Percentiles rank a stretch among this genome's conserved stretches.
phyloP scores from a whole-genome alignment of 2,113 vertebrate genomes.

The Crotalus helleri region DNA sequence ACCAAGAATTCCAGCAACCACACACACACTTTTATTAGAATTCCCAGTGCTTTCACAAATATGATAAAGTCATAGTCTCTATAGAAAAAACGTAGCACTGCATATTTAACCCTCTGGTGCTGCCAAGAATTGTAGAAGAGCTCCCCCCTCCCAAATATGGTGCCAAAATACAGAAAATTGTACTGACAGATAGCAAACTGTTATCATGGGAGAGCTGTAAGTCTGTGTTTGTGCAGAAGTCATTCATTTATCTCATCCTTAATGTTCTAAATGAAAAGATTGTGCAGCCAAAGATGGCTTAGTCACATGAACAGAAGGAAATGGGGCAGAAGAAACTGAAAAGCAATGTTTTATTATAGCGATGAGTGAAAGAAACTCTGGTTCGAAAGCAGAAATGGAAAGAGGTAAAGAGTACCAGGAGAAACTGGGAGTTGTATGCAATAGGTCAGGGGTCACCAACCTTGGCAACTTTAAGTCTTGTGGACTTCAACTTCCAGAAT shows the following conservation, averaged over 20 bases:
- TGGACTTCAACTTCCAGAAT: too few species aligned
- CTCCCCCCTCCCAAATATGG: neutral
- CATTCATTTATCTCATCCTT: neutral
- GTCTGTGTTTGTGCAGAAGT: neutral
- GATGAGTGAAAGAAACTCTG: neutral
- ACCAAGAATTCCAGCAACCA: conserved; percentile 59
- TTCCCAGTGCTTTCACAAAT: conserved; percentile 32
- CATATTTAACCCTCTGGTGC: conserved; percentile 4
- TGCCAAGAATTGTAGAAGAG: neutral
- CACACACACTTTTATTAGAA: conserved; percentile 60
- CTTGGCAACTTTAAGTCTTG: too few species aligned
- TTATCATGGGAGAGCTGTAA: neutral
- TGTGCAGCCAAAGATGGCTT: neutral
- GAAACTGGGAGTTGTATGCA: neutral
- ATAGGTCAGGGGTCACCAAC: neutral
- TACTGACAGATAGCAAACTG: neutral
- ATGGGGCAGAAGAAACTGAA: neutral
- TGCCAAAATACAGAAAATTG: neutral
- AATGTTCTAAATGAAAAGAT: neutral
- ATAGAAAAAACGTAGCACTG: conserved; percentile 23
- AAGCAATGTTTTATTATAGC: neutral
- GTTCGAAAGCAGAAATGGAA: neutral
- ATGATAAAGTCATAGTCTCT: conserved; percentile 29
- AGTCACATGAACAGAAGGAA: neutral
- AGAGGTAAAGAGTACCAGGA: neutral